A percentile compares a stretch with the other conserved stretches of the same genome.
These are phyloP conservation scores for Drosophila nannoptera DNA, from an alignment of 1,140 invertebrate species.

Conservation along the genomic window DNA sequence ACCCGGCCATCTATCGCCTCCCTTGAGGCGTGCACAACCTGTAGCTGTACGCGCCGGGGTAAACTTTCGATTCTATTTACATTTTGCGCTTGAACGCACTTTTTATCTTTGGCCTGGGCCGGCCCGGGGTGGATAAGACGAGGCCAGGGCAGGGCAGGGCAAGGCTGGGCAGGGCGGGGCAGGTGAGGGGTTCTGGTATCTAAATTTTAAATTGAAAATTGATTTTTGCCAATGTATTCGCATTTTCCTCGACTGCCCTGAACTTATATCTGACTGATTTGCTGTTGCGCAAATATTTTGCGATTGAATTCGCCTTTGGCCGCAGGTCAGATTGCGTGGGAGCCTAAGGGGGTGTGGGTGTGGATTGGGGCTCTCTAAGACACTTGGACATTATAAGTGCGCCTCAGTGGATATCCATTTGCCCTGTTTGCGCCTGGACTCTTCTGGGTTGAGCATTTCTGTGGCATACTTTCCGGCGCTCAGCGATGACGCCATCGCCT, in stretches of 20 bases:
- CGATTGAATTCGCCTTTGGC: constrained; percentile 53
- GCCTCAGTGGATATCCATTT: constrained; percentile 52
- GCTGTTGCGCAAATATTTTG: constrained; percentile 53
- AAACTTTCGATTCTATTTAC: constrained; percentile 67
- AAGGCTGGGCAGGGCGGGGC: too few relatives aligned
- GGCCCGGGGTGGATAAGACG: not conserved
- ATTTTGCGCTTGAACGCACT: constrained; percentile 67
- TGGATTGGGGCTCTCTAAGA: not conserved
- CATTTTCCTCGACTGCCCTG: constrained; percentile 13
- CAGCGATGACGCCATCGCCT: not conserved
- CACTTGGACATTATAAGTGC: constrained; percentile 45
- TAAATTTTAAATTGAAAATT: constrained; percentile 77
- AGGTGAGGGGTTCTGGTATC: constrained; percentile 31
- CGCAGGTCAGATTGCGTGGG: constrained; percentile 42
- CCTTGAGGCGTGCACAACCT: constrained; percentile 23
- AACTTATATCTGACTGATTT: constrained; percentile 45
- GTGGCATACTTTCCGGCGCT: constrained; percentile 4
- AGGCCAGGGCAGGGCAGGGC: too few relatives aligned
- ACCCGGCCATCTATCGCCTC: constrained; percentile 11
- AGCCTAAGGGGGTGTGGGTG: not conserved
- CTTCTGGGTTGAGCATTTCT: not conserved
- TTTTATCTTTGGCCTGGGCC: constrained; percentile 59
- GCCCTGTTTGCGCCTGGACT: constrained; percentile 4
- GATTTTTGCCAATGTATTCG: constrained; percentile 64
- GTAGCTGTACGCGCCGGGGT: constrained; percentile 32